Evolutionary conservation across 2,888 invertebrate species (phyloP).

Genomic region (Siphonodentalium dalli): DNA sequence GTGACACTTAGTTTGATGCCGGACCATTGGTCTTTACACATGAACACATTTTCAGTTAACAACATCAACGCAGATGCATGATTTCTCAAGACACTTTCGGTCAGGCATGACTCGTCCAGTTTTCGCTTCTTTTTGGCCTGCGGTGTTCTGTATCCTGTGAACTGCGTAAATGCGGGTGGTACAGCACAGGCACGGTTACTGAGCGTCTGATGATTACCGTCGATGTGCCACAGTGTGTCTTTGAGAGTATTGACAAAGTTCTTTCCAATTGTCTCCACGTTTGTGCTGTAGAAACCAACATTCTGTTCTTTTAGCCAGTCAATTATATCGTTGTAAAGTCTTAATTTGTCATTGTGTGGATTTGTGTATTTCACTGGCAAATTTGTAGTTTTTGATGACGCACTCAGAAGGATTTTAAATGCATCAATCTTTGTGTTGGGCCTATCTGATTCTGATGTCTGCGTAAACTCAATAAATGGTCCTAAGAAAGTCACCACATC

Average conservation of each 20-base stretch:
- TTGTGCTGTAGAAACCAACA: background rate
- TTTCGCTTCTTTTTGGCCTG: too few species aligned
- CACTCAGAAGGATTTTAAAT: background rate
- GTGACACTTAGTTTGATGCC: too few species aligned
- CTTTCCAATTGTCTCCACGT: background rate
- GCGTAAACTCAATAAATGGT: background rate
- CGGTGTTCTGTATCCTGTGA: too few species aligned
- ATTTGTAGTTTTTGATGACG: background rate
- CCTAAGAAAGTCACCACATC: background rate
- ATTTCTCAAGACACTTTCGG: too few species aligned
- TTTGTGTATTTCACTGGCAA: background rate
- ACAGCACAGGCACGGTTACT: too few species aligned
- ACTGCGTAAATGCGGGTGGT: too few species aligned
- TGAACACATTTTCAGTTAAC: too few species aligned
- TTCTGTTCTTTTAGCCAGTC: slow-evolving; percentile 3
- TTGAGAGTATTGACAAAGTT: background rate
- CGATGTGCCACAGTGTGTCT: background rate
- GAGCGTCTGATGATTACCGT: slow-evolving; percentile 1
- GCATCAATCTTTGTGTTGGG: background rate
- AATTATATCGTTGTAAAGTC: slow-evolving; percentile 1
- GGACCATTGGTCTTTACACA: too few species aligned
- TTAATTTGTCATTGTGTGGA: background rate
- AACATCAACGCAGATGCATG: too few species aligned
- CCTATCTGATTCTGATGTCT: background rate
- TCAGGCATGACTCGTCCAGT: too few species aligned